Percentiles rank a stretch among this genome's conserved stretches.
Evolutionary conservation across 1,140 invertebrate genomes (phyloP).

Genomic region (Polypedilum pembai): DNA sequence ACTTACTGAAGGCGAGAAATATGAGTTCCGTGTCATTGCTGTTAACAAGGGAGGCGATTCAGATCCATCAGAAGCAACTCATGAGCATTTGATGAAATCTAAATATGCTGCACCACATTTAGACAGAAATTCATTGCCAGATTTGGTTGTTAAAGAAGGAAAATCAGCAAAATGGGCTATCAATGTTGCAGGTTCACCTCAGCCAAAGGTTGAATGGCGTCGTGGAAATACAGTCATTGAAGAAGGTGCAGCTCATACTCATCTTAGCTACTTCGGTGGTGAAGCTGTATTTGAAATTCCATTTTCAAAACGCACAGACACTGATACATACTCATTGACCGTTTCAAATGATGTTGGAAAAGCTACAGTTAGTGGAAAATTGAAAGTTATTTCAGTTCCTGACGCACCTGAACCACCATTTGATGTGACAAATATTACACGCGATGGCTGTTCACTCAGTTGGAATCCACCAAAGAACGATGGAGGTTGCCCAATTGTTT

Average conservation of each 20-base stretch:
- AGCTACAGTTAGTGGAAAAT: constrained; percentile 72
- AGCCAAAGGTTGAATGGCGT: constrained; percentile 82
- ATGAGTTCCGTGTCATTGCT: constrained; percentile 94
- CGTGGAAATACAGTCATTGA: constrained; percentile 67
- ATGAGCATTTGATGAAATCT: constrained; percentile 74
- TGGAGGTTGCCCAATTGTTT: constrained; percentile 88
- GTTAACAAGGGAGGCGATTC: constrained; percentile 93
- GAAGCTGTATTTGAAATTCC: constrained; percentile 81
- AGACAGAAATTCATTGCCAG: constrained; percentile 72
- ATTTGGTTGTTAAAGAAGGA: constrained; percentile 82
- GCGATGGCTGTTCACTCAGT: constrained; percentile 77
- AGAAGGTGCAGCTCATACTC: constrained; percentile 56
- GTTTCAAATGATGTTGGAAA: constrained; percentile 78
- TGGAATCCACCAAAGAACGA: constrained; percentile 81
- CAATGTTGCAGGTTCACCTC: constrained; percentile 77
- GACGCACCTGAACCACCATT: constrained; percentile 79
- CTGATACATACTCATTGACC: constrained; percentile 76
- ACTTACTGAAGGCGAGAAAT: constrained; percentile 87
- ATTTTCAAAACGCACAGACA: constrained; percentile 70
- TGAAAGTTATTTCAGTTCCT: constrained; percentile 84
- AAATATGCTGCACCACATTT: constrained; percentile 78
- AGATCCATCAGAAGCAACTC: constrained; percentile 87
- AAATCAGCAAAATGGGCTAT: constrained; percentile 82
- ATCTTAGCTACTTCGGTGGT: constrained; percentile 62
- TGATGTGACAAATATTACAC: constrained; percentile 74